Evolutionary conservation across 2,888 invertebrate species (phyloP).

Genomic region (Hyposoter dolosus): DNA sequence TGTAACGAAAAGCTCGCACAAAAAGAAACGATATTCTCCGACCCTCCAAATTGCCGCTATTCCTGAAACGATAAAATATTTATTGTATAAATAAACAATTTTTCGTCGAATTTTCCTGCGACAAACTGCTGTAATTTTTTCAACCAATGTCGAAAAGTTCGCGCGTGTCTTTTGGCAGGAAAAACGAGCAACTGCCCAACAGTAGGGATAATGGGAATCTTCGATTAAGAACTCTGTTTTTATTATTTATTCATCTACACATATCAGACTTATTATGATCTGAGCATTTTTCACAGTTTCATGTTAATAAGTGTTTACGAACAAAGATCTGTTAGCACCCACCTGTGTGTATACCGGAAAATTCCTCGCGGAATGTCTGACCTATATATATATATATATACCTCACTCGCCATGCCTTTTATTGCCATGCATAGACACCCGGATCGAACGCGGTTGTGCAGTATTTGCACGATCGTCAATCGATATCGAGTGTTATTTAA

Average conservation of each 20-base stretch:
- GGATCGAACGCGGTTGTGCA: neutral
- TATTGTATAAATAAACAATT: neutral
- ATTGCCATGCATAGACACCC: neutral
- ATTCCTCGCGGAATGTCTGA: neutral
- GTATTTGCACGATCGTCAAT: neutral
- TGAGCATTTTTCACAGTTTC: neutral
- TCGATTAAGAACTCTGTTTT: neutral
- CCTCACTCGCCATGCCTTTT: neutral
- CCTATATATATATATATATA: neutral
- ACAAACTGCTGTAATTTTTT: neutral
- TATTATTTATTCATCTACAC: neutral
- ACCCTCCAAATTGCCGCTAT: neutral
- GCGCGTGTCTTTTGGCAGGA: neutral
- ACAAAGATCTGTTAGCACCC: neutral
- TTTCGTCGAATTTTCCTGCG: neutral
- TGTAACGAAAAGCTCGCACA: too few species aligned
- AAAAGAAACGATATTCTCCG: neutral
- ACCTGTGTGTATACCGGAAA: neutral
- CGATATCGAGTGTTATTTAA: neutral
- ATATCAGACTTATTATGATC: neutral
- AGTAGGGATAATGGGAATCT: neutral
- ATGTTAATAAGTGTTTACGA: neutral
- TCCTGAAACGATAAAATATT: too few species aligned
- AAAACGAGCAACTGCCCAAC: neutral
- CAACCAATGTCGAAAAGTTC: neutral